These are phyloP conservation scores for Nephrotoma flavescens DNA, from an alignment of 2,888 invertebrate species.

Conservation along the genomic window DNA sequence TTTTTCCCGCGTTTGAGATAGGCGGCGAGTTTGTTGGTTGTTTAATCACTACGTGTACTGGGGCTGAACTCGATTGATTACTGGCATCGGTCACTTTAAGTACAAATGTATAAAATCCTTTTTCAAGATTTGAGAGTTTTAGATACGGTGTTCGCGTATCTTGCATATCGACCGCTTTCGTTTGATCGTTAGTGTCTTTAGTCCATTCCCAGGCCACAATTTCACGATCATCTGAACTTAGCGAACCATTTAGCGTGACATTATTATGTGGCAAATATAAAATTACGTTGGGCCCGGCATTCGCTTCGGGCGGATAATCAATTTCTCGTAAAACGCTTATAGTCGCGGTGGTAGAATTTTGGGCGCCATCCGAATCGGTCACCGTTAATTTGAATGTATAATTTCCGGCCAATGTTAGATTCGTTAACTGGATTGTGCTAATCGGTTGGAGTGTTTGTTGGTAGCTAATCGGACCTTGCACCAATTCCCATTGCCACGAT, in stretches of 20 bases:
- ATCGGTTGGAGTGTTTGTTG: slow-evolving; percentile 64
- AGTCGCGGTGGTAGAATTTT: slow-evolving; percentile 73
- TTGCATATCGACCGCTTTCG: slow-evolving; percentile 91
- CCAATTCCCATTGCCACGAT: slow-evolving; percentile 85
- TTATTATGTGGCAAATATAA: slow-evolving; percentile 80
- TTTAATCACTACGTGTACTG: slow-evolving; percentile 87
- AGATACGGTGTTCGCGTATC: slow-evolving; percentile 83
- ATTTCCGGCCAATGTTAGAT: slow-evolving; percentile 73
- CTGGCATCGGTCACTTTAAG: slow-evolving; percentile 86
- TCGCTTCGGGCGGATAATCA: slow-evolving; percentile 91
- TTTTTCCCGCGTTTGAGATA: slow-evolving; percentile 47
- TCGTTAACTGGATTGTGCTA: slow-evolving; percentile 69
- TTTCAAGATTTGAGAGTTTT: slow-evolving; percentile 76
- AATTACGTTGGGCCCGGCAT: slow-evolving; percentile 80
- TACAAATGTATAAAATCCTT: slow-evolving; percentile 88
- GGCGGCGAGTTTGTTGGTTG: slow-evolving; percentile 77
- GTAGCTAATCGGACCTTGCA: slow-evolving; percentile 75
- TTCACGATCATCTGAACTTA: slow-evolving; percentile 85
- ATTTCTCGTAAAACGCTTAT: slow-evolving; percentile 80
- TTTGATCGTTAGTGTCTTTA: slow-evolving; percentile 71
- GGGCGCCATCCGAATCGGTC: slow-evolving; percentile 77
- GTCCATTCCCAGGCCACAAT: slow-evolving; percentile 95
- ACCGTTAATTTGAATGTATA: slow-evolving; percentile 84
- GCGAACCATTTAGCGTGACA: slow-evolving; percentile 74
- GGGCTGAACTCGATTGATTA: slow-evolving; percentile 73